Conservation (phyloP, 2,797 vertebrate species). For the Fringilla coelebs region DNA sequence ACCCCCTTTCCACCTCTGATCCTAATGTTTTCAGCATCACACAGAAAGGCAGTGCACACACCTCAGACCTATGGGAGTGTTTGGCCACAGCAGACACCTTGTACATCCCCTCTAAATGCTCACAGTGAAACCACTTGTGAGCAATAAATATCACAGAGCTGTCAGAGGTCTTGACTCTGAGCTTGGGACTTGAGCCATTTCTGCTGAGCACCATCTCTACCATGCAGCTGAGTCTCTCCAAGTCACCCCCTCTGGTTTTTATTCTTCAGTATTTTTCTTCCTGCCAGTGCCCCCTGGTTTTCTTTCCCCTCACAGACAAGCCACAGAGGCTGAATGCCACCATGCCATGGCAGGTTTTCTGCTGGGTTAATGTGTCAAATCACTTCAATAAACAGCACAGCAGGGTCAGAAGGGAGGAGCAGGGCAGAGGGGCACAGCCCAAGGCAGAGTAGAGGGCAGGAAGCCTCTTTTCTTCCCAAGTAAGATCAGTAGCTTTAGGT, state of each 20-base stretch:
- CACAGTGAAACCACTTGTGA: not conserved
- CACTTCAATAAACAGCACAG: not conserved
- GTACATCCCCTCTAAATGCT: fast-evolving
- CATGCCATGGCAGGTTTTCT: not conserved
- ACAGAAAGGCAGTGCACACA: not conserved
- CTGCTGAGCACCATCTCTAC: not conserved
- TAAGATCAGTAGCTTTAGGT: not conserved
- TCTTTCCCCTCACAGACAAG: not conserved
- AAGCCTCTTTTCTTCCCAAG: not conserved
- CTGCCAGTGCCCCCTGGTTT: not conserved
- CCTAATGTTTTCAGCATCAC: not conserved
- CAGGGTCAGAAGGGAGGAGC: not conserved
- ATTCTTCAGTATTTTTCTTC: not conserved
- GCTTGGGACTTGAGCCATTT: not conserved
- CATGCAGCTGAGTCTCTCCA: not conserved
- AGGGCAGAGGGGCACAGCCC: not conserved
- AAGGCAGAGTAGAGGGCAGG: not conserved
- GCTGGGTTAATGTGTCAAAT: not conserved
- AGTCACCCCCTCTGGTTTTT: not conserved
- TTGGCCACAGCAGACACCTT: not conserved
- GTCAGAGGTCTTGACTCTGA: not conserved
- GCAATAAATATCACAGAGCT: not conserved
- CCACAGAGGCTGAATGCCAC: not conserved
- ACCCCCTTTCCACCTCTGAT: not conserved
- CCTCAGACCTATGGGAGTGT: fast-evolving